Evolutionary conservation across 2,113 vertebrate genomes (phyloP).

Genomic region (Capra hircus): DNA sequence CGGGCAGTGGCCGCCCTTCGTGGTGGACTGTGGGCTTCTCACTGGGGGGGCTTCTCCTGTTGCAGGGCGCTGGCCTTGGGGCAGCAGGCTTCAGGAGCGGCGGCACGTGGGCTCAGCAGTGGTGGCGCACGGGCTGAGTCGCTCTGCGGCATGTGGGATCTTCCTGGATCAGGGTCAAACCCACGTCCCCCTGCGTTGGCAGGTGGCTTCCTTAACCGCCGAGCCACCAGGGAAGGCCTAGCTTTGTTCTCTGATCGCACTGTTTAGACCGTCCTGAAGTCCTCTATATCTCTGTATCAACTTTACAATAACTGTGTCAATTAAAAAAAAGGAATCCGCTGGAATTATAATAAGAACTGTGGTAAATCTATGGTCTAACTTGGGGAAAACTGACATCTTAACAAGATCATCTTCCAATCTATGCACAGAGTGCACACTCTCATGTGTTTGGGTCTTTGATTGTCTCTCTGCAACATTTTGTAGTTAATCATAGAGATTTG

Average conservation of each 20-base stretch:
- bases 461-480: not conserved
- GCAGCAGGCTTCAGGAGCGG: not conserved
- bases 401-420: not conserved
- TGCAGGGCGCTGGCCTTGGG: not conserved
- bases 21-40: not conserved
- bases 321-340: not conserved
- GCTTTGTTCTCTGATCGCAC: not conserved
- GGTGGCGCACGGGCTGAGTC: fast-evolving
- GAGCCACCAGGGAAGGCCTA: not conserved
- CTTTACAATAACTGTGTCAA: not conserved
- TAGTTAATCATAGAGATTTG: too few relatives aligned
- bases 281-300: not conserved
- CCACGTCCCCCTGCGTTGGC: fast-evolving
- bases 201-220: fast-evolving
- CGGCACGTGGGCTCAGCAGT: not conserved
- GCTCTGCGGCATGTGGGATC: not conserved
- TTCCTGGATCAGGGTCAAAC: not conserved
- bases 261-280: not conserved
- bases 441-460: fast-evolving
- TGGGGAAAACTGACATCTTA: not conserved
- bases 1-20: not conserved
- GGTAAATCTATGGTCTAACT: not conserved
- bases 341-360: not conserved
- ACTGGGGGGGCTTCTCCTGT: not conserved
- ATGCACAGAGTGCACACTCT: fast-evolving